These are phyloP conservation scores for Podiceps cristatus DNA, from an alignment of 2,113 vertebrate genomes.

Conservation along the genomic window DNA sequence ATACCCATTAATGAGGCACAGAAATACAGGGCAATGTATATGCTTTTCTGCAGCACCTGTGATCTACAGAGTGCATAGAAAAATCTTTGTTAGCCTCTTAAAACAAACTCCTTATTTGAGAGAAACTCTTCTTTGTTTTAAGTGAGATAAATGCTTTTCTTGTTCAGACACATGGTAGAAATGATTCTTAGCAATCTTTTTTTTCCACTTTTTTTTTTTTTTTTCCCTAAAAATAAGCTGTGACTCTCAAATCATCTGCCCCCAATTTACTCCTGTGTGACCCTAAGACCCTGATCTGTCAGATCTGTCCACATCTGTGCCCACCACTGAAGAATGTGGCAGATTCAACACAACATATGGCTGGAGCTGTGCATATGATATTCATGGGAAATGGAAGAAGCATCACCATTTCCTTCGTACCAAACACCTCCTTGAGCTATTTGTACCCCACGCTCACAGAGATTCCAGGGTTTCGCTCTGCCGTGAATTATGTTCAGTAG, in stretches of 20 bases:
- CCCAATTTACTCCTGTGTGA: constrained; percentile 94
- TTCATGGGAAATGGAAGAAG: constrained; percentile 79
- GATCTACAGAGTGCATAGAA: constrained; percentile 13
- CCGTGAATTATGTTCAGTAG: constrained; percentile 42
- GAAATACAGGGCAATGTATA: background rate
- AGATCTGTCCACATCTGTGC: constrained; percentile 81
- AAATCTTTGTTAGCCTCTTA: constrained; percentile 33
- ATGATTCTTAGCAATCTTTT: constrained; percentile 67
- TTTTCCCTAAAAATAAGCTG: constrained; percentile 80
- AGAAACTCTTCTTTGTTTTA: constrained; percentile 55
- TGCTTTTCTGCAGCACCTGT: constrained; percentile 27
- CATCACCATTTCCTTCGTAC: constrained; percentile 65
- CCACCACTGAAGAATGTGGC: constrained; percentile 79
- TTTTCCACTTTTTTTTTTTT: background rate
- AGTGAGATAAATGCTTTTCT: constrained; percentile 61
- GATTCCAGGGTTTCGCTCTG: constrained; percentile 60
- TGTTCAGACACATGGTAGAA: constrained; percentile 74
- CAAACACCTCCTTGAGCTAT: constrained; percentile 76
- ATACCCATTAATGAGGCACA: background rate
- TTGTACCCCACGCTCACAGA: constrained; percentile 43
- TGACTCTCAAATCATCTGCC: constrained; percentile 91
- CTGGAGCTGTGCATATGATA: constrained; percentile 76
- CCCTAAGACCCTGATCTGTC: constrained; percentile 88
- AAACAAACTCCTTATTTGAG: constrained; percentile 25
- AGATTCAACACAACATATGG: constrained; percentile 76